These are phyloP conservation scores for Orestias chungarensis DNA, from an alignment of 2,797 vertebrate species.

Conservation along the genomic window DNA sequence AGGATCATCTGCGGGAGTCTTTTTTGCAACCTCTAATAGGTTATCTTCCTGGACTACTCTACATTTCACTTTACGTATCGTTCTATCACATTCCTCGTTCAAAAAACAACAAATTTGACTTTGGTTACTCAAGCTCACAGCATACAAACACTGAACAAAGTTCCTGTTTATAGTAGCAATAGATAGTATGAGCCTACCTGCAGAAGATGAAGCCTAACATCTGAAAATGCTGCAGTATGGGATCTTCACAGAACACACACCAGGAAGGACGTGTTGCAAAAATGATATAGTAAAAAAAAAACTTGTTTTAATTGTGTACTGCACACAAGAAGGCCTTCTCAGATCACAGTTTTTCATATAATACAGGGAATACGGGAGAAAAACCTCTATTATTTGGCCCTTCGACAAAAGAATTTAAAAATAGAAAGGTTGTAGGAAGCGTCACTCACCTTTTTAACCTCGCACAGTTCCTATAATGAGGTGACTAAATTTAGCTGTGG, in stretches of 20 bases:
- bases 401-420: conserved; percentile 23
- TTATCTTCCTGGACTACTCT: background rate
- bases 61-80: background rate
- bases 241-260: background rate
- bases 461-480: conserved; percentile 39
- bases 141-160: background rate
- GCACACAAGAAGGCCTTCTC: too few relatives aligned
- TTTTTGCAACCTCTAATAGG: background rate
- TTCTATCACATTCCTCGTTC: background rate
- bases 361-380: background rate
- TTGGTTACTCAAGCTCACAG: background rate
- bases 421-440: conserved; percentile 30
- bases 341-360: too few relatives aligned
- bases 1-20: background rate
- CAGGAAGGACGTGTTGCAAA: background rate
- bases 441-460: conserved; percentile 44
- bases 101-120: background rate
- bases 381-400: conserved; percentile 8
- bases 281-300: background rate
- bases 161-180: background rate
- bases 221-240: background rate
- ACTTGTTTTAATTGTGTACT: too few relatives aligned
- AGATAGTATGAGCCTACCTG: background rate
- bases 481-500: conserved; percentile 62
- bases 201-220: background rate